Base-by-base conservation (phyloP, 2,113 vertebrate species). In the Cichladusa arquata region DNA sequence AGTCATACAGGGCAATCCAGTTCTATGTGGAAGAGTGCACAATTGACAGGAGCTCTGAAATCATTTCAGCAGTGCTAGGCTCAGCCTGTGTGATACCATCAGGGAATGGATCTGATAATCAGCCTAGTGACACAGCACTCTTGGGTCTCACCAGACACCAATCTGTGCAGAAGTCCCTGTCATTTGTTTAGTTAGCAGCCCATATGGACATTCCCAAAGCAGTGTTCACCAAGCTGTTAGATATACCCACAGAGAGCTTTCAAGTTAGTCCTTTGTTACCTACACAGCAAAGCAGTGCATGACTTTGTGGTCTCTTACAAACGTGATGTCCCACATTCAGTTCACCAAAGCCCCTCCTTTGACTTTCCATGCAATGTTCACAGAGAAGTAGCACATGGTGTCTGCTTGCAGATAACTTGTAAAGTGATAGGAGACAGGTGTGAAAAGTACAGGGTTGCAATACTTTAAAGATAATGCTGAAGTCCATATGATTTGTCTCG, bases 301-400 rank as follows among this genome's bases (percentile, higher is more conserved):
- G 3, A 26, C 4, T 3, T 2, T 19, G 28, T n/a, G 15, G 4
- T 45, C 45, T 92, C 26, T 50, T 69, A 38, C 8, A 16, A 31
- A 22, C 14, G 9, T 54, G 26, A 62, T 60, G 34, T 77, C 23
- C 29, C 22, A 51, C 36, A 22, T 58, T 23, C 58, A 51, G 20
- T 64, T 81, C 9, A 50, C 29, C 2, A 0, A 26, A 83, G 56
- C 50, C 14, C 8, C n/a, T 77, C 26, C 60, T 70, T 73, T 67
- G 53, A 36, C 16, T 67, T 72, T 16, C 40, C 14, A 8, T 22
- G 26, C 20, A n/a, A 54, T 12, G 8, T 73, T 80, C 0, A 0
- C 26, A 40, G 44, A 29, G 53, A 83, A 50, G 29, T 4, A 72
- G 14, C 6, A 0, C 16, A 3, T 3, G 2, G n/a, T 31, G 1